Percentiles rank a stretch among this genome's conserved stretches.
phyloP scores from a whole-genome alignment of 2,888 invertebrate genomes.

The Drosophila hawaiiensis region DNA sequence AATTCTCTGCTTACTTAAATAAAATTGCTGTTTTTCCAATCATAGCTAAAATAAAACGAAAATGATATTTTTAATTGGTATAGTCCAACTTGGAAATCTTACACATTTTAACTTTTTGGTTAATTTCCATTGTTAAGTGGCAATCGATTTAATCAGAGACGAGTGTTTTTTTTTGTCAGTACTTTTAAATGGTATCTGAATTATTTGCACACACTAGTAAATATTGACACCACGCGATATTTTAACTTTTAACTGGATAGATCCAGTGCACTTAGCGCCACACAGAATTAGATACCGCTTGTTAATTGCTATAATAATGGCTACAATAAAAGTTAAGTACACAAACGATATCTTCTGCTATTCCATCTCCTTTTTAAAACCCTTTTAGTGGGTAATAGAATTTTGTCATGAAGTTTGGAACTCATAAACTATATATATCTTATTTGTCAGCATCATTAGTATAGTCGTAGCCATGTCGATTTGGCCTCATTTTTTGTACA shows the following conservation, averaged over 20 bases:
- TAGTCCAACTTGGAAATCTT: neutral
- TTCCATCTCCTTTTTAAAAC: neutral
- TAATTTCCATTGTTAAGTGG: slow-evolving; percentile 60
- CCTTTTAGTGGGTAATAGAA: neutral
- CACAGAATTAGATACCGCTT: slow-evolving; percentile 41
- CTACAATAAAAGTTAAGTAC: slow-evolving; percentile 28
- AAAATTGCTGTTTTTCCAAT: neutral
- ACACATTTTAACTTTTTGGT: neutral
- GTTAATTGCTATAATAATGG: slow-evolving; percentile 50
- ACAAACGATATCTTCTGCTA: neutral
- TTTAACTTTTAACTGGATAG: slow-evolving; percentile 71
- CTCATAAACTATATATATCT: neutral
- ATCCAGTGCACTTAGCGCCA: slow-evolving; percentile 77
- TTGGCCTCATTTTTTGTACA: neutral
- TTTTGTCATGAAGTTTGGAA: neutral
- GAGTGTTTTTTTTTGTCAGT: neutral
- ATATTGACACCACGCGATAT: slow-evolving; percentile 42
- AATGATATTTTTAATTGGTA: slow-evolving; percentile 7
- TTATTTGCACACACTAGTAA: slow-evolving; percentile 42
- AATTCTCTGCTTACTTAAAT: neutral
- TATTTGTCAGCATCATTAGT: neutral
- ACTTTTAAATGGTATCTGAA: slow-evolving; percentile 28
- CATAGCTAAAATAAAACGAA: neutral
- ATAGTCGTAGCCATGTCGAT: neutral
- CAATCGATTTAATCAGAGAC: slow-evolving; percentile 22